A percentile compares a stretch with the other conserved stretches of the same genome.
Evolutionary conservation across 2,888 invertebrate species (phyloP).

Genomic region (Eupithecia insigniata): DNA sequence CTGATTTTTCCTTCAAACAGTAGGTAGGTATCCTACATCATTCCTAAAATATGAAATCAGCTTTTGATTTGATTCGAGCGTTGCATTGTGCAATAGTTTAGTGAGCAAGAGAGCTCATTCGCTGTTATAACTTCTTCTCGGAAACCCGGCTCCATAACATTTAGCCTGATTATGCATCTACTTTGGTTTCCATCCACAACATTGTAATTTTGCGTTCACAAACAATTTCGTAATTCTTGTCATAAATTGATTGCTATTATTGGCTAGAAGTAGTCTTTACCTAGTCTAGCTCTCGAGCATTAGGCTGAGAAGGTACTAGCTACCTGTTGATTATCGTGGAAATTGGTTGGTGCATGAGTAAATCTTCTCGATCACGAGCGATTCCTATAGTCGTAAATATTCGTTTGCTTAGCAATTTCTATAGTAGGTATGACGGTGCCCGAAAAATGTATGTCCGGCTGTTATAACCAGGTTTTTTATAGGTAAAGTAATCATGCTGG

Average conservation of each 20-base stretch:
- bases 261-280: neutral
- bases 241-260: neutral
- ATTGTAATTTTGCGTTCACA: constrained; percentile 21
- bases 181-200: constrained; percentile 25
- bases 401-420: neutral
- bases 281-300: too few species aligned
- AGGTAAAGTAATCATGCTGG: neutral
- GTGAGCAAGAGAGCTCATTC: constrained; percentile 6
- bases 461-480: neutral
- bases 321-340: neutral
- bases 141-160: constrained; percentile 37
- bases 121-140: constrained; percentile 29
- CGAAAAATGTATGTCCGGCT: neutral
- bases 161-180: constrained; percentile 36
- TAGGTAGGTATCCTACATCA: too few species aligned
- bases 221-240: constrained; percentile 13
- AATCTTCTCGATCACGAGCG: neutral
- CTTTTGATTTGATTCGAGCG: constrained; percentile 6
- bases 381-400: neutral
- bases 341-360: neutral
- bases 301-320: too few species aligned
- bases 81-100: constrained; percentile 26
- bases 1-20: neutral
- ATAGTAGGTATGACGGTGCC: too few species aligned
- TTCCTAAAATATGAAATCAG: constrained; percentile 7